Conservation (phyloP, 2,113 vertebrate species). For the Mobula birostris region DNA sequence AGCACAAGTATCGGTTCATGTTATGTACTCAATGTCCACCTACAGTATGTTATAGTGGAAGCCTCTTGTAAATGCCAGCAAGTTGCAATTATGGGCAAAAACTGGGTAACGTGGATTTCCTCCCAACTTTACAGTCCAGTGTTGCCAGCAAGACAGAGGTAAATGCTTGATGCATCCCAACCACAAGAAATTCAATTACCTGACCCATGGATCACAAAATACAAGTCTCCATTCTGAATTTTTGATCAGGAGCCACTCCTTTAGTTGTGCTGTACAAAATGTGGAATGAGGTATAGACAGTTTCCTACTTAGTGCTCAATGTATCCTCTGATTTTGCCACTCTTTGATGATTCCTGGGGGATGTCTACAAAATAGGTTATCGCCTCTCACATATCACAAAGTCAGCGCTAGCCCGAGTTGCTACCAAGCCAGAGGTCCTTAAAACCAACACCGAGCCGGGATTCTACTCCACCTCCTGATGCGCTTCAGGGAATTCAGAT, state of each 20-base stretch:
- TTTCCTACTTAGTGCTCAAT: neutral
- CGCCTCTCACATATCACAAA: neutral
- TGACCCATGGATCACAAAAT: neutral
- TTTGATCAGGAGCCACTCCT: neutral
- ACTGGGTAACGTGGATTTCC: neutral
- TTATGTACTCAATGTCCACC: neutral
- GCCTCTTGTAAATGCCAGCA: neutral
- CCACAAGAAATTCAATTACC: neutral
- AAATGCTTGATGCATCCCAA: neutral
- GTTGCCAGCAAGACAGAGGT: neutral
- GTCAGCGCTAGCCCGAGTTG: neutral
- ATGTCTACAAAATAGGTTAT: neutral
- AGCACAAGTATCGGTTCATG: neutral
- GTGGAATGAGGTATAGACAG: too few relatives aligned
- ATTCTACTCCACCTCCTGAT: neutral
- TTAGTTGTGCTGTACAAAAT: neutral
- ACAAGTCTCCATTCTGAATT: neutral
- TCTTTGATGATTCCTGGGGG: neutral
- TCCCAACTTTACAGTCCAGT: neutral
- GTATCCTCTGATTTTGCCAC: neutral
- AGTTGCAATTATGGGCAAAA: neutral
- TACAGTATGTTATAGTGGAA: neutral
- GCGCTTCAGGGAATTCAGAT: neutral
- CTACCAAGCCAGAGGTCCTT: neutral
- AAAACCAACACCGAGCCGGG: neutral